These are phyloP conservation scores for Kryptolebias marmoratus DNA, from an alignment of 2,113 vertebrate genomes.

Conservation along the genomic window DNA sequence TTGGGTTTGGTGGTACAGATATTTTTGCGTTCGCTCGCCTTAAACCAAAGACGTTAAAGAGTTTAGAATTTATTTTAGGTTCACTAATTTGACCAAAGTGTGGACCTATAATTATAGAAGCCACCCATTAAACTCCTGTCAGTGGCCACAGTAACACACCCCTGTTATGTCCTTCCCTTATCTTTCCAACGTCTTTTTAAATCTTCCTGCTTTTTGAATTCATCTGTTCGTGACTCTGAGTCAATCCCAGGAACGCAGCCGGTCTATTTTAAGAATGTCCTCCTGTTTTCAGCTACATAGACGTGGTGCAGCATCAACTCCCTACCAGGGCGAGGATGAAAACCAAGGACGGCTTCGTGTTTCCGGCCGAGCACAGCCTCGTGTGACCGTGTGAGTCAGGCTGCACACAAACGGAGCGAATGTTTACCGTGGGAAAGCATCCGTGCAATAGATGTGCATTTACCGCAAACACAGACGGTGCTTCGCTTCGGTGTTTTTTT, in stretches of 20 bases:
- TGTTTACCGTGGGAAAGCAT: conserved; percentile 43
- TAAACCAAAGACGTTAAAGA: background rate
- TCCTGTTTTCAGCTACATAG: conserved; percentile 37
- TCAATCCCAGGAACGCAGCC: conserved; percentile 30
- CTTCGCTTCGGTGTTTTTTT: conserved; percentile 16
- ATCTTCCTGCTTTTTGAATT: conserved; percentile 32
- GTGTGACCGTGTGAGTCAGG: background rate
- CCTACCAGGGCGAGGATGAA: conserved; percentile 38
- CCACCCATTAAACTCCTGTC: conserved; percentile 9
- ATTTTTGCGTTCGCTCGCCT: background rate
- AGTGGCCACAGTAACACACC: conserved; percentile 28
- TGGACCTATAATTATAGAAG: conserved; percentile 21
- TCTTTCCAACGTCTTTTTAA: conserved; percentile 32
- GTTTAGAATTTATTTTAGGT: conserved; percentile 8
- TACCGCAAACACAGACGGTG: conserved; percentile 7
- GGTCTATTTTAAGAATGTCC: conserved; percentile 59
- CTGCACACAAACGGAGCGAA: background rate
- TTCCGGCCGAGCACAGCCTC: conserved; percentile 10
- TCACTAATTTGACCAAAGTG: conserved; percentile 7
- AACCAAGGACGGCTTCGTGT: conserved; percentile 47
- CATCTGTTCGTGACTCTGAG: conserved; percentile 19
- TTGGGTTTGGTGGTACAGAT: background rate
- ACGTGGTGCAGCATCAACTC: conserved; percentile 40
- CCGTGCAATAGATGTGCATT: conserved; percentile 11
- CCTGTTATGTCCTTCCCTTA: conserved; percentile 20